Evolutionary conservation across 1,140 invertebrate species (phyloP).

Genomic region (Nasonia vitripennis): DNA sequence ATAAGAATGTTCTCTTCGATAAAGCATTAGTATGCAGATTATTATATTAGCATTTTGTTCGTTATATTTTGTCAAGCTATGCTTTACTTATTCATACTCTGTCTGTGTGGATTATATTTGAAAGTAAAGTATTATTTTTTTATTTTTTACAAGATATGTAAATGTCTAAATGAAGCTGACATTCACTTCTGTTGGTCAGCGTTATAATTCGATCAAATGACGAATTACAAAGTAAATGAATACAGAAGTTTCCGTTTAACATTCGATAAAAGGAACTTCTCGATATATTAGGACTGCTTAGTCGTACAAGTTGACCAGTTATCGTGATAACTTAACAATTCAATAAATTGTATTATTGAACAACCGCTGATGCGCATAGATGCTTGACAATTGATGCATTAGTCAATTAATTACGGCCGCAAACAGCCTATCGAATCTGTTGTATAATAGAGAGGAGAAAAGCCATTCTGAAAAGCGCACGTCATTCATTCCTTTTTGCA

Average conservation of each 20-base stretch:
- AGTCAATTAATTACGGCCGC: neutral
- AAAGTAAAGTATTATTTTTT: neutral
- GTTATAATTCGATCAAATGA: slow-evolving; percentile 5
- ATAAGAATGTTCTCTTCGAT: slow-evolving; percentile 22
- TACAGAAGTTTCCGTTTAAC: neutral
- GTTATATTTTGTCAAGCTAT: neutral
- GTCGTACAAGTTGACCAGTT: slow-evolving; percentile 66
- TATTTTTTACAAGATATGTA: too few species aligned
- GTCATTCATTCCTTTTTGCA: slow-evolving; percentile 56
- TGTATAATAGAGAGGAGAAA: slow-evolving; percentile 59
- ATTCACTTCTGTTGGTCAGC: slow-evolving; percentile 26
- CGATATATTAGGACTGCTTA: neutral
- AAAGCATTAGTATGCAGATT: slow-evolving; percentile 35
- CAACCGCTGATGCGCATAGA: neutral
- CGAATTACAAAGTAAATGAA: neutral
- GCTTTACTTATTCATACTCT: neutral
- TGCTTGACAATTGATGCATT: neutral
- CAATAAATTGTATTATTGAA: neutral
- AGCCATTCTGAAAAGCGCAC: slow-evolving; percentile 66
- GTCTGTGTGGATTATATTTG: neutral
- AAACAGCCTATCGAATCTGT: slow-evolving; percentile 52
- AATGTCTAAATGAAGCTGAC: neutral
- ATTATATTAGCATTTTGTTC: neutral
- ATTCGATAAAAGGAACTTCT: neutral
- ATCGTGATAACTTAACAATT: slow-evolving; percentile 38